Evolutionary conservation across 2,113 vertebrate genomes (phyloP).

Genomic region (Xiphias gladius): DNA sequence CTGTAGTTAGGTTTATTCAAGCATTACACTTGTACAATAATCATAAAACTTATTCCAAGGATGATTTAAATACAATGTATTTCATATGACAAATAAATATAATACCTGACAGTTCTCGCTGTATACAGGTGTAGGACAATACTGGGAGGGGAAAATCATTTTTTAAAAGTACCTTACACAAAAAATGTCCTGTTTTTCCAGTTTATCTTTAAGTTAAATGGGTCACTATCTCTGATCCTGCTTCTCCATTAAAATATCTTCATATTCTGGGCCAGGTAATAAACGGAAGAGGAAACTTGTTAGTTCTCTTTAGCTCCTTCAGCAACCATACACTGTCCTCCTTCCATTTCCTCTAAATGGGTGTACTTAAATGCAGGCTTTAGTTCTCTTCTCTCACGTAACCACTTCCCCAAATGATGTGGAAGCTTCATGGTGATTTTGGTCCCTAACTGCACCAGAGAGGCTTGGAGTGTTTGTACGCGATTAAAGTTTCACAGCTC

Average conservation of each 20-base stretch:
- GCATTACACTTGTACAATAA: slow-evolving; percentile 12
- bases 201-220: background rate
- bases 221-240: background rate
- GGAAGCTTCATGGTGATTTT: background rate
- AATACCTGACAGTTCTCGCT: slow-evolving; percentile 2
- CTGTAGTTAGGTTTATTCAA: slow-evolving; percentile 49
- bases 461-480: slow-evolving; percentile 2
- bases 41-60: slow-evolving; percentile 20
- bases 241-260: background rate
- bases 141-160: background rate
- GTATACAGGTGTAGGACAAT: slow-evolving; percentile 3
- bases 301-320: background rate
- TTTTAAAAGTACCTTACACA: slow-evolving; percentile 23
- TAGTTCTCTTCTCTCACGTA: background rate
- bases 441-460: background rate
- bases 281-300: background rate
- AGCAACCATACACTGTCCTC: background rate
- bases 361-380: background rate
- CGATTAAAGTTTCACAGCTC: slow-evolving; percentile 56
- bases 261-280: background rate
- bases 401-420: background rate
- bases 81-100: slow-evolving; percentile 65
- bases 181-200: slow-evolving; percentile 36
- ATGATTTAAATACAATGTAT: slow-evolving; percentile 38
- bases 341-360: background rate